Conservation (phyloP, 2,797 vertebrate species). For the Macrochelys suwanniensis region DNA sequence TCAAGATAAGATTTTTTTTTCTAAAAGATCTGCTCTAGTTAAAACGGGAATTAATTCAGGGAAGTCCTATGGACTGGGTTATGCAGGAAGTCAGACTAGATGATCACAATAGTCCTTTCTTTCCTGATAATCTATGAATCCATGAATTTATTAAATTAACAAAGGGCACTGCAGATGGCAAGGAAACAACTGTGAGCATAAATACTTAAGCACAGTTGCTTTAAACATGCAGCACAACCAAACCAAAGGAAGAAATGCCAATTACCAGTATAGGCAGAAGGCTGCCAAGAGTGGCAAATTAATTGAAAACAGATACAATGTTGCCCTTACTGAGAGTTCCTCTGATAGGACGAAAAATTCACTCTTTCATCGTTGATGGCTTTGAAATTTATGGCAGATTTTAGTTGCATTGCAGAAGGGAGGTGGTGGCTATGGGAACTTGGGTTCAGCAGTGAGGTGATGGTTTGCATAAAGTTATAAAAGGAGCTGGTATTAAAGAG, state of each 20-base stretch:
- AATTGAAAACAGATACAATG: background rate
- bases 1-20: fast-evolving
- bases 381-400: background rate
- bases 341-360: background rate
- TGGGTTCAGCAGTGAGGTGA: background rate
- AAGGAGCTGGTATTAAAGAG: background rate
- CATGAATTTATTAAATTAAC: background rate
- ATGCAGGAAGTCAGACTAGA: background rate
- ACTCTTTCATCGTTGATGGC: background rate
- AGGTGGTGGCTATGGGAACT: background rate
- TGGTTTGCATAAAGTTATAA: background rate
- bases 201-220: background rate
- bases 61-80: fast-evolving
- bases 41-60: background rate
- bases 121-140: background rate
- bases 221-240: background rate
- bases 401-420: background rate
- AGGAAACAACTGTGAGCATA: background rate
- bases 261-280: background rate
- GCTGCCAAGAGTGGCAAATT: background rate
- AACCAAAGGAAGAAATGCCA: background rate
- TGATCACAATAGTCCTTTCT: background rate
- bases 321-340: background rate
- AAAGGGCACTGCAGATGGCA: background rate
- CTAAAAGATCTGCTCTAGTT: background rate